Conservation (phyloP, 2,888 invertebrate species). For the Lydus trimaculatus region DNA sequence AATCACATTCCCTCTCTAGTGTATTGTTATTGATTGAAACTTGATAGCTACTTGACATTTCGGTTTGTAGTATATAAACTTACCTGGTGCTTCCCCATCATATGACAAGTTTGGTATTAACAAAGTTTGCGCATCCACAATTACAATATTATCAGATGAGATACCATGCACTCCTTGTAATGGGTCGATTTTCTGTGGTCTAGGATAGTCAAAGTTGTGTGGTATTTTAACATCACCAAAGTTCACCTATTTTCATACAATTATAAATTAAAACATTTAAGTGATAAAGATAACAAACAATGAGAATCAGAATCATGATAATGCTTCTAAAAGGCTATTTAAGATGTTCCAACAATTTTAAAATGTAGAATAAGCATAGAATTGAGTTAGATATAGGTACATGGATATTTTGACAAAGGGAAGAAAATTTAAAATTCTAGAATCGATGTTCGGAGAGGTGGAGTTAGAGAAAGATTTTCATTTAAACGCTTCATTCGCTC, state of each 20-base stretch:
- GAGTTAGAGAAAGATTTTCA: slow-evolving; percentile 16
- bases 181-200: slow-evolving; percentile 80
- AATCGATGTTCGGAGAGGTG: background rate
- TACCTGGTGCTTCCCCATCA: slow-evolving; percentile 93
- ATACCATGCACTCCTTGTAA: slow-evolving; percentile 85
- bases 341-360: background rate
- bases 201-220: slow-evolving; percentile 78
- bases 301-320: no score
- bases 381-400: no score
- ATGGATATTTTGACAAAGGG: no score
- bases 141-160: slow-evolving; percentile 83
- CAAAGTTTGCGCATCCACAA: slow-evolving; percentile 92
- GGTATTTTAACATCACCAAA: slow-evolving; percentile 89
- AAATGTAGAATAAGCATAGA: background rate
- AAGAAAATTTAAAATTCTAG: background rate
- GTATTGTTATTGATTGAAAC: slow-evolving; percentile 7
- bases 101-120: slow-evolving; percentile 90
- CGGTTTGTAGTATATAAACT: slow-evolving; percentile 39
- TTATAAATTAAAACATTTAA: background rate
- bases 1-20: background rate
- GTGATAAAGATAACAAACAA: background rate
- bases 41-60: slow-evolving; percentile 6
- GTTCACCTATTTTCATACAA: slow-evolving; percentile 70
- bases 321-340: no score
- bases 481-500: slow-evolving; percentile 16